These are phyloP conservation scores for Nephila pilipes DNA, from an alignment of 1,140 invertebrate genomes.

Conservation along the genomic window DNA sequence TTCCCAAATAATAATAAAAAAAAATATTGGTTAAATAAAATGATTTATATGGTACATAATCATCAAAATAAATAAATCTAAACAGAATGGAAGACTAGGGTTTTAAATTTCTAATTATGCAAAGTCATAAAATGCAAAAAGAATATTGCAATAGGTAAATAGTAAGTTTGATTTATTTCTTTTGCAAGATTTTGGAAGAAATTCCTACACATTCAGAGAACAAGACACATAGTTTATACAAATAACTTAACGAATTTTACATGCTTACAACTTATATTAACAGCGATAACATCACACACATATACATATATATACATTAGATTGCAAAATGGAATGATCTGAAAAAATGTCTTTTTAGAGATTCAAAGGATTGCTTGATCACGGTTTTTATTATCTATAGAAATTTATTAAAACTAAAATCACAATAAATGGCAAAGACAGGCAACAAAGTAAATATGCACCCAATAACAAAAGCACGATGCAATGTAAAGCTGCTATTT, in stretches of 20 bases:
- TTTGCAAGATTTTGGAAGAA: neutral
- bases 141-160: neutral
- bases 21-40: too few relatives aligned
- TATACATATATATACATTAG: slow-evolving; percentile 10
- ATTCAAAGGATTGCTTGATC: slow-evolving; percentile 2
- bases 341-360: neutral
- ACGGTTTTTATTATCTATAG: neutral
- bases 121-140: neutral
- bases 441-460: neutral
- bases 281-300: slow-evolving; percentile 16
- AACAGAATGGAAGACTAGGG: slow-evolving; percentile 12
- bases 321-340: slow-evolving; percentile 41
- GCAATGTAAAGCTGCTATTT: neutral
- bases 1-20: neutral
- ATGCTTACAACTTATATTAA: neutral
- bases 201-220: neutral
- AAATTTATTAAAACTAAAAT: neutral
- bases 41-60: neutral
- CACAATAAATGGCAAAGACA: neutral
- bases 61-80: neutral
- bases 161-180: neutral
- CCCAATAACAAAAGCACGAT: neutral
- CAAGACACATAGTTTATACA: slow-evolving; percentile 42
- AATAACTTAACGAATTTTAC: slow-evolving; percentile 61
- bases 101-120: neutral